Conservation (phyloP, 1,140 invertebrate species). For the Drosophila kepulauana region DNA sequence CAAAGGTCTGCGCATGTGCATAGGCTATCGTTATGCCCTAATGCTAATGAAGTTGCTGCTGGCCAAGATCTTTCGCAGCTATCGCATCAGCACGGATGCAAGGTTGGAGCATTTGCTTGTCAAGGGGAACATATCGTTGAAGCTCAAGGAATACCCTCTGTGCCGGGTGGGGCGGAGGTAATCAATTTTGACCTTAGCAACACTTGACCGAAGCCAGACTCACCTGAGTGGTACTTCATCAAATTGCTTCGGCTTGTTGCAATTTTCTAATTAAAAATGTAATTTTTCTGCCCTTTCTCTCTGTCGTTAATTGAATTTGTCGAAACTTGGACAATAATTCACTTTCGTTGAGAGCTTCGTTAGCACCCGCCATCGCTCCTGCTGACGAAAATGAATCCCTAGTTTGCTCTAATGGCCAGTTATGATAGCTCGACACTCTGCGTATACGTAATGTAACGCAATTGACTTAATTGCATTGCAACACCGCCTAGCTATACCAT, state of each 20-base stretch:
- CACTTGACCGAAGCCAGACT: slow-evolving; percentile 5
- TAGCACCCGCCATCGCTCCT: slow-evolving; percentile 16
- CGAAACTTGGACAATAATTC: slow-evolving; percentile 54
- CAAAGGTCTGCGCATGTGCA: slow-evolving; percentile 81
- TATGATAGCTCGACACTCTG: slow-evolving; percentile 38
- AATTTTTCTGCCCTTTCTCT: slow-evolving; percentile 64
- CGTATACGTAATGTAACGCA: slow-evolving; percentile 57
- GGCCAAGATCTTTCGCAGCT: slow-evolving; percentile 74
- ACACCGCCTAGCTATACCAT: slow-evolving; percentile 3
- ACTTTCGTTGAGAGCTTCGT: slow-evolving; percentile 54
- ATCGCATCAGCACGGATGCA: slow-evolving; percentile 67
- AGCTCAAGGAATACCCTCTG: slow-evolving; percentile 71
- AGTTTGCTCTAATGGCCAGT: slow-evolving; percentile 29
- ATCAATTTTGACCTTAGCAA: slow-evolving; percentile 2
- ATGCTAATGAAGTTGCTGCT: slow-evolving; percentile 78
- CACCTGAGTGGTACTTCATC: slow-evolving; percentile 19
- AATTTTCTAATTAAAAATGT: slow-evolving; percentile 75
- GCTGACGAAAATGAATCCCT: slow-evolving; percentile 44
- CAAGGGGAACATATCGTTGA: slow-evolving; percentile 78
- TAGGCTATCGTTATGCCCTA: slow-evolving; percentile 79
- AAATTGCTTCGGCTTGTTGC: slow-evolving; percentile 19
- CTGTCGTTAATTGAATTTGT: slow-evolving; percentile 71
- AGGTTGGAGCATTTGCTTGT: slow-evolving; percentile 61
- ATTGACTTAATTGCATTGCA: slow-evolving; percentile 69
- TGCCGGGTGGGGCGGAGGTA: slow-evolving; percentile 65